phyloP scores from a whole-genome alignment of 2,888 invertebrate genomes.

The Nomada fabriciana region DNA sequence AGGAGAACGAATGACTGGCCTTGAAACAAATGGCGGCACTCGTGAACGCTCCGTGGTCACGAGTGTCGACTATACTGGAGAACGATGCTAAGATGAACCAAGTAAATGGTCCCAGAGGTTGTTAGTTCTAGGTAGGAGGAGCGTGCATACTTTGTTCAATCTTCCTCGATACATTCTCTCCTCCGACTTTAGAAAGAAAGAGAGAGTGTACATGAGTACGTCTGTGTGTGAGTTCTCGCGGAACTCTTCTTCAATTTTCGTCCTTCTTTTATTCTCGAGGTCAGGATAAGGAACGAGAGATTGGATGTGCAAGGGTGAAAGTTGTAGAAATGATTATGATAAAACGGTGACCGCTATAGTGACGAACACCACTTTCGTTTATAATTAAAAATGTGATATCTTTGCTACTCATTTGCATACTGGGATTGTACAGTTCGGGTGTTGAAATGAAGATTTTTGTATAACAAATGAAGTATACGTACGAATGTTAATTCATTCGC shows the following conservation, averaged over 20 bases:
- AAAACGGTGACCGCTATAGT: constrained; percentile 6
- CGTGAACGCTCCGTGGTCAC: constrained; percentile 57
- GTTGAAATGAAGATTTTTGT: too few relatives aligned
- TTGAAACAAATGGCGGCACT: constrained; percentile 52
- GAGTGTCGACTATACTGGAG: constrained; percentile 60
- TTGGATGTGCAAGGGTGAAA: constrained; percentile 58
- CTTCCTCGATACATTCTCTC: constrained; percentile 58
- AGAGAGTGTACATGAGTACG: constrained; percentile 33
- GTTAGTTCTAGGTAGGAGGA: constrained; percentile 60
- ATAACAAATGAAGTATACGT: too few relatives aligned
- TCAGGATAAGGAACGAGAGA: constrained; percentile 15
- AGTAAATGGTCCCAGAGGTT: constrained; percentile 48
- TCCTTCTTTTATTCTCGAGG: constrained; percentile 15
- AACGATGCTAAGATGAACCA: constrained; percentile 54
- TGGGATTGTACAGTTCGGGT: not conserved
- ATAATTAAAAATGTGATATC: constrained; percentile 20
- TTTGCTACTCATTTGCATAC: not conserved
- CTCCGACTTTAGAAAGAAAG: constrained; percentile 30
- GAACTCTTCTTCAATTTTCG: constrained; percentile 23
- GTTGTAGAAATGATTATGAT: constrained; percentile 48
- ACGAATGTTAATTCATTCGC: too few relatives aligned
- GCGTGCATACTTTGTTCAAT: constrained; percentile 47
- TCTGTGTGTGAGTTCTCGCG: not conserved
- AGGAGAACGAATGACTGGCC: constrained; percentile 22
- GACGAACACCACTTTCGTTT: constrained; percentile 60